Conservation (phyloP, 53 echinoderm and acorn worm genomes). For the Holothuria leucospilota region DNA sequence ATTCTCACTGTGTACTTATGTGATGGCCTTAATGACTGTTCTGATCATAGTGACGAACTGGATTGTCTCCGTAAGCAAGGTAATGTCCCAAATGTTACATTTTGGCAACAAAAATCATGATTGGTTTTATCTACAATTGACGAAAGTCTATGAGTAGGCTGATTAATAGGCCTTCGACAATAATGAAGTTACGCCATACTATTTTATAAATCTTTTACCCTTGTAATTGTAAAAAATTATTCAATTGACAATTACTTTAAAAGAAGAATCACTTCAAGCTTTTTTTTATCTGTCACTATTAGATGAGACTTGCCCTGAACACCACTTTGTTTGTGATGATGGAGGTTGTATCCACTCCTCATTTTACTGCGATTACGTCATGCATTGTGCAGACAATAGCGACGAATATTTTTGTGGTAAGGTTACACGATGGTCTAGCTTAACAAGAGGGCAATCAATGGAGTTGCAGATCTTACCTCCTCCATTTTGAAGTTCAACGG, state of each 20-base stretch:
- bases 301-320: background rate
- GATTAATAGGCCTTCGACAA: no score
- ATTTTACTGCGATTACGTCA: slow-evolving; percentile 79
- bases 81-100: no score
- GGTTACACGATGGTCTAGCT: background rate
- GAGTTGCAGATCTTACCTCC: no score
- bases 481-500: no score
- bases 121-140: no score
- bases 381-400: slow-evolving; percentile 73
- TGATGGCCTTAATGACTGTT: slow-evolving; percentile 70
- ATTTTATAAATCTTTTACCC: no score
- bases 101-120: no score
- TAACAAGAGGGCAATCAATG: background rate
- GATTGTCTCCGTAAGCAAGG: background rate
- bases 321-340: slow-evolving; percentile 67
- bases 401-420: slow-evolving; percentile 83
- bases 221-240: no score
- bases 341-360: slow-evolving; percentile 78
- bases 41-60: slow-evolving; percentile 75
- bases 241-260: no score
- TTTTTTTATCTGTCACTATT: background rate
- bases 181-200: no score
- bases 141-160: no score
- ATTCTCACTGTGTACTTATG: slow-evolving; percentile 76
- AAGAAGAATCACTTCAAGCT: background rate